Evolutionary conservation across 2,113 vertebrate genomes (phyloP).

Genomic region (Dolichotis patagonum): DNA sequence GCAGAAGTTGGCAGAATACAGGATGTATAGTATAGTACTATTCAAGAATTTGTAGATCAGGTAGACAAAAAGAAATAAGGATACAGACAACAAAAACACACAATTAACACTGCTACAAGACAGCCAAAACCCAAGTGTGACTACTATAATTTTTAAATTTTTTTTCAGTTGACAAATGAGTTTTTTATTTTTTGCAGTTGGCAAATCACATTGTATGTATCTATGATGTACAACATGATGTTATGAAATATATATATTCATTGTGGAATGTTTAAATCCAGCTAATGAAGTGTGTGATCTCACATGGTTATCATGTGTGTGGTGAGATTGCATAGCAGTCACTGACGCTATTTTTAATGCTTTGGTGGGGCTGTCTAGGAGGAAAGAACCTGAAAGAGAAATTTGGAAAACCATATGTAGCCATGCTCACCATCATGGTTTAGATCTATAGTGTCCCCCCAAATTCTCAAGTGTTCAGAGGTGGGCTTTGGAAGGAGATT

Average conservation of each 20-base stretch:
- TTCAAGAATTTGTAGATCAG: background rate
- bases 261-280: background rate
- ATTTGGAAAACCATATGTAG: background rate
- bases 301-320: background rate
- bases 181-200: background rate
- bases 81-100: background rate
- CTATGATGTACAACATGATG: background rate
- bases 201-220: background rate
- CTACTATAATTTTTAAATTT: background rate
- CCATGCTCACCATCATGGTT: background rate
- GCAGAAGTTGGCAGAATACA: background rate
- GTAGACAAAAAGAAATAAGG: background rate
- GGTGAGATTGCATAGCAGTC: background rate
- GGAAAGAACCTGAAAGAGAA: background rate
- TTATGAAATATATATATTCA: background rate
- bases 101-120: background rate
- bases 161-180: background rate
- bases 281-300: background rate
- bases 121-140: background rate
- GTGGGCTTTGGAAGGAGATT: background rate
- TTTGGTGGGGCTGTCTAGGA: background rate
- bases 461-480: background rate
- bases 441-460: background rate
- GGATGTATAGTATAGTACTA: background rate
- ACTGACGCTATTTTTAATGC: background rate